Evolutionary conservation across 53 echinoderm and acorn worm genomes (phyloP), one percentile per base, ranked within the genome.

Genomic region (Glandiceps talaboti): DNA sequence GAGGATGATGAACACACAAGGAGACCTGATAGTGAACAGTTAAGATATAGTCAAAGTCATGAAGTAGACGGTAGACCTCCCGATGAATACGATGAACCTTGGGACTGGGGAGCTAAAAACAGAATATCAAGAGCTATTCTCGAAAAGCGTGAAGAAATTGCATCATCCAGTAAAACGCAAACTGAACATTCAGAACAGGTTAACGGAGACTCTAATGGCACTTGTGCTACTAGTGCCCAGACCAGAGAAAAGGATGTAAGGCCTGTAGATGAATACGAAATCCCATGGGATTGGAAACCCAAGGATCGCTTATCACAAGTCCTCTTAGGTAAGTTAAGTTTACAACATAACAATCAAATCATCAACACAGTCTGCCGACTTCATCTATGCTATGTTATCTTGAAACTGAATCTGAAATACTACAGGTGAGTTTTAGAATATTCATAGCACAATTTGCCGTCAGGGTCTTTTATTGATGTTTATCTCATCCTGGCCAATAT

Each of bases 261-360:
- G 77, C 89, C 93, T 20, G 86, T 87, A 74, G 97, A 84, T 0
- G 97, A 96, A 82, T 96, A 96, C 29, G 97, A 96, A 77, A 93
- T 90, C 84, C 97, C 97, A 0, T 96, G 97, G 97, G 97, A 96
- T 85, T 96, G 97, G 97, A 90, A 88, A 77, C 75, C 85, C 26
- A 91, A 89, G 20, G 64, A 45, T 45, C 6, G 64, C 6, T 45
- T 45, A 45, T 45, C 64, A 45, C 64, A 45, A 20, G 64, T 20
- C 20, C 64, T 45, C 20, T 20, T 45, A 45, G 64, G 64, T 45
- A 45, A 20, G 64, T 45, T n/a, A n/a, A n/a, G n/a, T n/a, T n/a
- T n/a, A n/a, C n/a, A n/a, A n/a, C n/a, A n/a, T n/a, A n/a, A n/a
- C n/a, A n/a, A n/a, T n/a, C n/a, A n/a, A n/a, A n/a, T n/a, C n/a